phyloP scores from a whole-genome alignment of 2,797 vertebrate species.

The Florisuga fusca region DNA sequence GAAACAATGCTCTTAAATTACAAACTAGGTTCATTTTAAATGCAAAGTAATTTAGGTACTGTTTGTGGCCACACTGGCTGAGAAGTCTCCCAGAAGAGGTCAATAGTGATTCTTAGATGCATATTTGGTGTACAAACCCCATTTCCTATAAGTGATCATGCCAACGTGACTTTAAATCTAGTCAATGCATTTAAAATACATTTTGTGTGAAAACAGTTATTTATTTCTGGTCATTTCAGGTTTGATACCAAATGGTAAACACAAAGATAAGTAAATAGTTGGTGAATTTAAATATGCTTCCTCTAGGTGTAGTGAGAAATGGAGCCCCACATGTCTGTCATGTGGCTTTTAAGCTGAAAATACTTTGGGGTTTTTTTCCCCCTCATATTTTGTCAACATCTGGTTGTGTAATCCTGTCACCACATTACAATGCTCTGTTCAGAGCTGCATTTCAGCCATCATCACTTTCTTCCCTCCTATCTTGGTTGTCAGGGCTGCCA shows the following conservation, averaged over 20 bases:
- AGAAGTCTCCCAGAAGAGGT: neutral
- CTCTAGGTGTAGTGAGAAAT: neutral
- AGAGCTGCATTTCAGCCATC: neutral
- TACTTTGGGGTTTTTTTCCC: neutral
- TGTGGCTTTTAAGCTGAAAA: neutral
- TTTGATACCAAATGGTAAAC: neutral
- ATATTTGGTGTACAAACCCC: neutral
- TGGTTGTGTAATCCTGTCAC: neutral
- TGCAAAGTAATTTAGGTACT: neutral
- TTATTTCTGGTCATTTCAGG: neutral
- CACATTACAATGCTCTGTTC: neutral
- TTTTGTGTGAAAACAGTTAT: neutral
- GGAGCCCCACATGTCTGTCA: neutral
- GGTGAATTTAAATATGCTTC: neutral
- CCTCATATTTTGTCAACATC: neutral
- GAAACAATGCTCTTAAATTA: slow-evolving; percentile 6
- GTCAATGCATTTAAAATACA: neutral
- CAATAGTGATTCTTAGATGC: neutral
- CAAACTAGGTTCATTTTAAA: neutral
- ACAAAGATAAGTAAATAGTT: neutral
- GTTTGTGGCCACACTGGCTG: neutral
- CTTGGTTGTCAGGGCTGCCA: neutral
- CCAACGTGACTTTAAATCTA: neutral
- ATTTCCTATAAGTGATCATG: neutral
- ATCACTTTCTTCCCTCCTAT: neutral